Base-by-base conservation (phyloP, 2,888 invertebrate species). In the Gisinianus flammeolus region DNA sequence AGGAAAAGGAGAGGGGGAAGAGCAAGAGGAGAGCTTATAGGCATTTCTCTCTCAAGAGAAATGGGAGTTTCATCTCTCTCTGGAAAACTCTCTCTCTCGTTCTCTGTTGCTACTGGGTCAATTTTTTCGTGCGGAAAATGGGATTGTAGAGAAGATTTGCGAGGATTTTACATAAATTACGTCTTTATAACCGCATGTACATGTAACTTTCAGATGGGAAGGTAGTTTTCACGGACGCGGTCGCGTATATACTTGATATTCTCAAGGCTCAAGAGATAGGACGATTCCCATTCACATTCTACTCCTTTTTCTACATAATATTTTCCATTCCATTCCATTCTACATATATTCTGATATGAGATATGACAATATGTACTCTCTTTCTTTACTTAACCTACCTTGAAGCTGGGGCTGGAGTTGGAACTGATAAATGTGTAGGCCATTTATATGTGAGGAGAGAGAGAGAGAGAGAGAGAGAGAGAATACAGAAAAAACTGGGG, bases 91-190 rank as follows among this genome's bases (percentile, higher is more conserved):
- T 62, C 10, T 28, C 4, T 69, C 44, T 69, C 44, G 22, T 28
- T 44, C 69, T 69, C 16, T 44, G 0, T 72, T 72, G 56, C 72
- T 56, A 72, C 72, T 72, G 28, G 72, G 72, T 72, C 72, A 72
- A 76, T 76, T 76, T 76, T 76, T 76, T 68, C 67, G 76, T 67
- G 76, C 56, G 68, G 76, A 76, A 76, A 76, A 76, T 76, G 54
- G 76, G 76, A 76, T 76, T 67, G 76, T 74, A 52, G 68, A 44
- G 66, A 76, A 76, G 76, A 76, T 76, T 76, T 76, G 58, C 30
- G 28, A 67, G 76, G 76, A 67, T 76, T 76, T 76, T 76, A 76
- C 76, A 76, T 76, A 76, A 76, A 76, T 76, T 76, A 76, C 68
- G 54, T 64, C 74, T 26, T 74, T 64, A 56, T 56, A 31, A 35